Evolutionary conservation across 2,113 vertebrate genomes (phyloP), one percentile per base, ranked within the genome.

Genomic region (Gallinago jamesoni): DNA sequence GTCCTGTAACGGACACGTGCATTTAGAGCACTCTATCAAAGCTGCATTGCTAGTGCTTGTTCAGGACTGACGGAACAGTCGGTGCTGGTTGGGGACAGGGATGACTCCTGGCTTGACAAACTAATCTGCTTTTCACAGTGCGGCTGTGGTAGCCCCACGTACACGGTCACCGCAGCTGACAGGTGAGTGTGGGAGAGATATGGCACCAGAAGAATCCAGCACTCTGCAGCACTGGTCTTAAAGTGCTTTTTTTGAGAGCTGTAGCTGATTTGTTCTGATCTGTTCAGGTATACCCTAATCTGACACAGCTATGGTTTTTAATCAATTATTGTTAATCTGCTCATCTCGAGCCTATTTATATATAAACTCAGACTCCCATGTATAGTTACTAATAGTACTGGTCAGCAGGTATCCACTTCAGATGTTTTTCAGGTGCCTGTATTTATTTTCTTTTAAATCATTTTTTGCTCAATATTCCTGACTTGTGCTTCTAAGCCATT

Each of bases 51-150:
- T 91, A 50, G 75, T n/a, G 8, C 79, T 87, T 82, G 81, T 89
- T 79, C 48, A 47, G 91, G 90, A 74, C 7, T 39, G 84, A 95
- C 31, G 22, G 96, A 91, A 94, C 90, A 55, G 66, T 90, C 78
- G 57, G 87, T 96, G 87, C 89, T 87, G 73, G 78, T 76, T 28
- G 55, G 79, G 72, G 68, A 25, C 3, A 50, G 76, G 90, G 47
- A 85, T 75, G 43, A 18, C 59, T 73, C 87, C 79, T 59, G 75
- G 33, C 89, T 84, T 47, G 37, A 85, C 3, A 1, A 57, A 68
- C 57, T 37, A 5, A 28, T 91, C 72, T 69, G 77, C 74, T 82
- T 75, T 75, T 73, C 69, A 27, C 31, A 24, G 31, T 25, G 81
- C 57, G 68, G 78, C 84, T 87, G 74, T 41, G 39, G 79, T 28